A percentile compares a stretch with the other conserved stretches of the same genome.
Conservation (phyloP, 2,113 vertebrate species). For the Raja brachyura region DNA sequence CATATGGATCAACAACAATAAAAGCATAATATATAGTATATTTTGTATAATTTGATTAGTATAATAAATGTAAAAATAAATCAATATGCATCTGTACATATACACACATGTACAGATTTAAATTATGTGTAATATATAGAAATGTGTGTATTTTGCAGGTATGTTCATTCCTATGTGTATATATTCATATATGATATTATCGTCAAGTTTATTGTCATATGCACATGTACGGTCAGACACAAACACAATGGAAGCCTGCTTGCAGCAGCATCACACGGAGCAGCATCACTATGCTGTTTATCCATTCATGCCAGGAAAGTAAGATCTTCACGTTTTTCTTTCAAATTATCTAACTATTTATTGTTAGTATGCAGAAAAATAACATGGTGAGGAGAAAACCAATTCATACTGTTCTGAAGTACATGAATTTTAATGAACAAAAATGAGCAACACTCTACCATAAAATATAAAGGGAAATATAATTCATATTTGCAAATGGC, state of each 20-base stretch:
- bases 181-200: not conserved
- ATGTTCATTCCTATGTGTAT: not conserved
- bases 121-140: not conserved
- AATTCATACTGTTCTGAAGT: slow-evolving; percentile 19
- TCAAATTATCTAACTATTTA: not conserved
- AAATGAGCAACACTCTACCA: slow-evolving; percentile 25
- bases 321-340: not conserved
- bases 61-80: not conserved
- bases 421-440: slow-evolving; percentile 36
- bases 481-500: slow-evolving; percentile 36
- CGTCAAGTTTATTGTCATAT: no score
- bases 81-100: not conserved
- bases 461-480: slow-evolving; percentile 32
- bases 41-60: not conserved
- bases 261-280: no score
- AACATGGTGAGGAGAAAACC: not conserved
- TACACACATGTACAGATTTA: not conserved
- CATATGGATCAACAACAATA: not conserved
- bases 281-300: not conserved
- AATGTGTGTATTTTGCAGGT: not conserved
- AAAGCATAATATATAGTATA: not conserved
- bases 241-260: no score
- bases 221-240: no score
- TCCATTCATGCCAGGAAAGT: not conserved
- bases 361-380: not conserved